These are phyloP conservation scores for Forbesichthys papilliferus DNA, from an alignment of 2,113 vertebrate species.

Conservation along the genomic window DNA sequence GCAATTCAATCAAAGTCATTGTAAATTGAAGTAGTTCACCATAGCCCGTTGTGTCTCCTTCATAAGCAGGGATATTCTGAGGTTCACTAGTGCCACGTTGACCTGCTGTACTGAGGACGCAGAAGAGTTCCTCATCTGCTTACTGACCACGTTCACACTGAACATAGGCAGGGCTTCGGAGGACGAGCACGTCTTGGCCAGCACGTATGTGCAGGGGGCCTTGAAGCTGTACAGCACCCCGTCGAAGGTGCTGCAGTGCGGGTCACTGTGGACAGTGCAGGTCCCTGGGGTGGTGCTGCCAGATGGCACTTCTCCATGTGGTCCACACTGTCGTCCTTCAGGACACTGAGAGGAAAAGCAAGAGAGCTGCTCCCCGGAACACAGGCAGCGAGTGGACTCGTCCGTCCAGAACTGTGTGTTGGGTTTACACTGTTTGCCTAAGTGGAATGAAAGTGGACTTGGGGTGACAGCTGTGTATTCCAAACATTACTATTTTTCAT, in stretches of 20 bases:
- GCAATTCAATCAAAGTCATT: not conserved
- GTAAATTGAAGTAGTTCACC: slow-evolving; percentile 67
- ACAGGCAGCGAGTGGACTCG: slow-evolving; percentile 74
- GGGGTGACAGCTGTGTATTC: not conserved
- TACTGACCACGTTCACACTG: slow-evolving; percentile 77
- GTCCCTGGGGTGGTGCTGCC: slow-evolving; percentile 49
- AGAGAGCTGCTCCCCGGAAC: slow-evolving; percentile 70
- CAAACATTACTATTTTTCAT: not conserved
- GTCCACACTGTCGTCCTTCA: slow-evolving; percentile 65
- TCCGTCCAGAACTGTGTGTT: slow-evolving; percentile 76
- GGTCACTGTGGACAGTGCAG: slow-evolving; percentile 75
- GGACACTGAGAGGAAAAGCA: slow-evolving; percentile 72
- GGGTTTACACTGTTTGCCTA: slow-evolving; percentile 71
- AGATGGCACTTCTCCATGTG: slow-evolving; percentile 36
- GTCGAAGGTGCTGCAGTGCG: slow-evolving; percentile 82
- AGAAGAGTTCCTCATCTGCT: slow-evolving; percentile 60
- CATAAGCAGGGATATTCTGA: slow-evolving; percentile 72
- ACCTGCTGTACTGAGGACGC: slow-evolving; percentile 73
- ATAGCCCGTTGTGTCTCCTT: slow-evolving; percentile 69
- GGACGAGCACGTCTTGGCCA: slow-evolving; percentile 77
- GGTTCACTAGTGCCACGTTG: slow-evolving; percentile 55
- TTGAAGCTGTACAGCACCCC: slow-evolving; percentile 76
- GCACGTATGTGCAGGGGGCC: slow-evolving; percentile 78
- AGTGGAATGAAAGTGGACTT: not conserved
- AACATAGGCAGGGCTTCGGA: slow-evolving; percentile 72